Evolutionary conservation across 2,888 invertebrate species (phyloP).

Genomic region (Thymelicus sylvestris): DNA sequence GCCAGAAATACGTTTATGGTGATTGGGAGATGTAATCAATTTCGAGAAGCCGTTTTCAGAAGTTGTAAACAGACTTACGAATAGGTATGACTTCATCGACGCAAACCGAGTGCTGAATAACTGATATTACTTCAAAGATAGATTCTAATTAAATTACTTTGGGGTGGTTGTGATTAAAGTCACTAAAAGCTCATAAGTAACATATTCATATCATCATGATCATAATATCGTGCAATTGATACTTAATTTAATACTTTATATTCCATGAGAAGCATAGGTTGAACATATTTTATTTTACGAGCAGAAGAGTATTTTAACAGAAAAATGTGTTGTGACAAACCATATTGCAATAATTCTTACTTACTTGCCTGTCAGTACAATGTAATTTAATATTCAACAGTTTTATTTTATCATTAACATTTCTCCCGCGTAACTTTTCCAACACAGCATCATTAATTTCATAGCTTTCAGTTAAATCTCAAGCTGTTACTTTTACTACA

Average conservation of each 20-base stretch:
- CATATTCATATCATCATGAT: no score
- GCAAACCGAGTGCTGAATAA: background rate
- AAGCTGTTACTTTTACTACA: background rate
- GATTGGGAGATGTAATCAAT: conserved; percentile 28
- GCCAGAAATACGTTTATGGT: conserved; percentile 29
- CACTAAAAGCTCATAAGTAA: background rate
- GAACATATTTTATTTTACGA: no score
- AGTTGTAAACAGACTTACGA: conserved; percentile 17
- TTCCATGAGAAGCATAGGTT: no score
- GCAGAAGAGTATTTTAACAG: no score
- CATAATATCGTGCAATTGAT: no score
- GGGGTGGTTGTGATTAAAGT: background rate
- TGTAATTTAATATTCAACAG: background rate
- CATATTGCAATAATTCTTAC: no score
- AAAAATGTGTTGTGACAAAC: no score
- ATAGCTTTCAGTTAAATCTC: conserved; percentile 1
- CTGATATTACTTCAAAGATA: no score
- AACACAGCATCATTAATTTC: conserved; percentile 1
- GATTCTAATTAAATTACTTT: background rate
- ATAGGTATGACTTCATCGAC: background rate
- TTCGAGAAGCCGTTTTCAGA: conserved; percentile 14
- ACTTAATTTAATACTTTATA: no score
- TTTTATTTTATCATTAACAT: background rate
- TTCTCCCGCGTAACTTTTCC: background rate
- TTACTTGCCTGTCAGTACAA: background rate